Evolutionary conservation across 2,113 vertebrate species (phyloP), one percentile per base, ranked within the genome.

Genomic region (Geothlypis trichas): DNA sequence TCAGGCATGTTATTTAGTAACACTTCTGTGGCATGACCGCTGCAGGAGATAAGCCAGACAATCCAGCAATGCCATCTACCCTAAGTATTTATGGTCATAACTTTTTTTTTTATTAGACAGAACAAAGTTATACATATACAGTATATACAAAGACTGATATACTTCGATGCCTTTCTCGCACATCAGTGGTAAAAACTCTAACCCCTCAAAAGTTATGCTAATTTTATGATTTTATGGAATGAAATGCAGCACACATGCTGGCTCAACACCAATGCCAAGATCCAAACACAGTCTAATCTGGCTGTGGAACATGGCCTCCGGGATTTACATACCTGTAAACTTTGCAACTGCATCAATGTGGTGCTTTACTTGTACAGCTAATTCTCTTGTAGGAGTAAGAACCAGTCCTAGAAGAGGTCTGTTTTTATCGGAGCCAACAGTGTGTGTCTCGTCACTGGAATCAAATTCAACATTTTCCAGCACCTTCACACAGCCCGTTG

Each of bases 291-390:
- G 28, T 2, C 1, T 35, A 46, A 67, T 10, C 3, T 11, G 42
- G 47, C 47, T 78, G 47, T 42, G 23, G 18, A 52, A 82, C 20
- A 4, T 0, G 15, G 23, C 21, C 80, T 9, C 0, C 9, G 19
- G 20, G 30, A 62, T 51, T 21, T 65, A 90, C 96, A 24, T 96
- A 99, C 99, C 98, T 95, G 99, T 99, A 97, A 99, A 99, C 95
- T 96, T 98, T 26, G 99, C 97, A 16, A 98, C 98, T 30, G 99
- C 99, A 83, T 99, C 99, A 54, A 99, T 98, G 78, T 99, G 99
- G 79, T 99, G 99, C 66, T 99, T 99, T 84, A 99, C 99, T 97
- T 99, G 99, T 57, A 99, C 98, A 16, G 99, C 99, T 78, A 99
- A 98, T 97, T 99, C 99, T 95, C 99, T 98, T 46, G 99, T 99